Percentiles rank a stretch among this genome's conserved stretches.
These are phyloP conservation scores for Cygnus buccinator DNA, from an alignment of 2,113 vertebrate species.

Conservation along the genomic window DNA sequence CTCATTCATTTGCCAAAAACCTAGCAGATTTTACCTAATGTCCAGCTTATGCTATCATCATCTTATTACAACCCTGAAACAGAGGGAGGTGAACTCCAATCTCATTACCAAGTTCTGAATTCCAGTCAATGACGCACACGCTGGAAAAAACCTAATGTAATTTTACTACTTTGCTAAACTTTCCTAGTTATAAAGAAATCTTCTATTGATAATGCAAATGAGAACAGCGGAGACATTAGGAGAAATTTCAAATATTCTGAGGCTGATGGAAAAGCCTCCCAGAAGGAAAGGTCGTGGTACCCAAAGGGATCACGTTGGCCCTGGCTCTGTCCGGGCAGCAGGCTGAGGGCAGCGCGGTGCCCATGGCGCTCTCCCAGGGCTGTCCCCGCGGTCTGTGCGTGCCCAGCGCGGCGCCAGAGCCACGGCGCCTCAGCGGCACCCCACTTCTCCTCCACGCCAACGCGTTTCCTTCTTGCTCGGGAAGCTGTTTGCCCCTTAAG, in stretches of 20 bases:
- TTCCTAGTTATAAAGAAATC: background rate
- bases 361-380: background rate
- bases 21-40: background rate
- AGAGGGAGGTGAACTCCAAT: background rate
- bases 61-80: background rate
- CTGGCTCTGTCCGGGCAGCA: fast-evolving
- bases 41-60: background rate
- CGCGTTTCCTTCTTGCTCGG: background rate
- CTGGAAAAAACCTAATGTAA: background rate
- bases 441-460: background rate
- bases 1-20: background rate
- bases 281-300: background rate
- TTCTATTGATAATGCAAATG: background rate
- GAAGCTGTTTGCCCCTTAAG: conserved; percentile 11
- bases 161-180: background rate
- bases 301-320: background rate
- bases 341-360: background rate
- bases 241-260: background rate
- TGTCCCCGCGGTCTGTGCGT: fast-evolving
- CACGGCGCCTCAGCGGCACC: background rate
- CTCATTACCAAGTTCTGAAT: conserved; percentile 1
- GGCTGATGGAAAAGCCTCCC: background rate
- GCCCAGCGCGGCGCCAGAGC: background rate
- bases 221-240: background rate
- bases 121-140: conserved; percentile 24